These are phyloP conservation scores for Caenorhabditis sp. DNA, from an alignment of 2,888 invertebrate genomes.

Conservation along the genomic window DNA sequence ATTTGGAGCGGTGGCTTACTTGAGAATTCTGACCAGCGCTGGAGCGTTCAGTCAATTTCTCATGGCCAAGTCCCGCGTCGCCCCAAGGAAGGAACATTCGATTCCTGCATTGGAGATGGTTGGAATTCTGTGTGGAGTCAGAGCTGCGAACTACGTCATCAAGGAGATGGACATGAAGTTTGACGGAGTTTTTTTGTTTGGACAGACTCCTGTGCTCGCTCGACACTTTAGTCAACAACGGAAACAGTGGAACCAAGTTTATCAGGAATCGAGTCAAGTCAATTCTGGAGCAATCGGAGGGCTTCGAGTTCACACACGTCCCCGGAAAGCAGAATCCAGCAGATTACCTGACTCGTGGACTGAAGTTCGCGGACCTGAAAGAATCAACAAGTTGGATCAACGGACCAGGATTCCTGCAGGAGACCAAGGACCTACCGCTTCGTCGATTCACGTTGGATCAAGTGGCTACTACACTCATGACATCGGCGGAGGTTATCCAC, in stretches of 20 bases:
- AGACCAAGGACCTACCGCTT: neutral
- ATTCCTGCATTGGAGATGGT: slow-evolving; percentile 24
- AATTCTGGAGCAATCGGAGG: neutral
- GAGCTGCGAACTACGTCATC: neutral
- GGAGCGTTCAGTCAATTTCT: slow-evolving; percentile 44
- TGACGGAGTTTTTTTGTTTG: too few species aligned
- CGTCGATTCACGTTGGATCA: neutral
- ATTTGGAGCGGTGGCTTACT: slow-evolving; percentile 21
- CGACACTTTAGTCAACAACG: too few species aligned
- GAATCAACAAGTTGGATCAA: neutral
- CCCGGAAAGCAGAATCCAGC: slow-evolving; percentile 29
- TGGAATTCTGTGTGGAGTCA: neutral
- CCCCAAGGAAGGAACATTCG: slow-evolving; percentile 2
- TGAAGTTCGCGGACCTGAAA: slow-evolving; percentile 2
- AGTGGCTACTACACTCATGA: neutral
- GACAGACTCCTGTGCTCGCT: too few species aligned
- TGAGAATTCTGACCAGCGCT: neutral
- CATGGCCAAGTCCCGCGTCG: slow-evolving; percentile 60
- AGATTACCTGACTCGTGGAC: slow-evolving; percentile 12
- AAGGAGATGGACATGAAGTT: too few species aligned
- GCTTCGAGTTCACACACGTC: slow-evolving; percentile 3
- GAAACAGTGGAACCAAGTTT: neutral
- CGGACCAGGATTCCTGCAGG: slow-evolving; percentile 10
- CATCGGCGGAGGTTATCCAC: neutral
- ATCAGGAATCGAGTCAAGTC: slow-evolving; percentile 1